Evolutionary conservation across 2,797 vertebrate genomes (phyloP).

Genomic region (Etheostoma perlongum): DNA sequence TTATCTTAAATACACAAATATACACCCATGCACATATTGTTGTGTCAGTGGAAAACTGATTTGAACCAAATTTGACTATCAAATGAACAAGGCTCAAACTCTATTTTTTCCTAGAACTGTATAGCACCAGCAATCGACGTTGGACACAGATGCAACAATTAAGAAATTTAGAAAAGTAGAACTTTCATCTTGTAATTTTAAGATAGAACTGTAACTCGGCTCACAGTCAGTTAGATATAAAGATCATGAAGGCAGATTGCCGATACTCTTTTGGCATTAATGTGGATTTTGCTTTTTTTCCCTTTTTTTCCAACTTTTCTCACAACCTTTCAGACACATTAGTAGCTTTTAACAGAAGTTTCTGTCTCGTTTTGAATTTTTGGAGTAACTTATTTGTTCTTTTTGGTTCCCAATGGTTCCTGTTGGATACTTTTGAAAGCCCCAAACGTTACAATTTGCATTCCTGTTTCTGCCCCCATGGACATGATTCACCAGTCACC

Average conservation of each 20-base stretch:
- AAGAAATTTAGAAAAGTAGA: not conserved
- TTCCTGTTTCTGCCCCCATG: not conserved
- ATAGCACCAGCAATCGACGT: not conserved
- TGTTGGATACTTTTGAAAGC: not conserved
- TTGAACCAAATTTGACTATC: slow-evolving; percentile 9
- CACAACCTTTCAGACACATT: not conserved
- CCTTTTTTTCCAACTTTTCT: not conserved
- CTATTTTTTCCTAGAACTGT: not conserved
- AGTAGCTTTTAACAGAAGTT: not conserved
- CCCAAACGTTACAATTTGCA: too few relatives aligned
- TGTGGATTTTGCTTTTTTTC: not conserved
- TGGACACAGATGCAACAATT: not conserved
- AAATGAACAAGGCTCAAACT: not conserved
- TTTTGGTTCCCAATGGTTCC: not conserved
- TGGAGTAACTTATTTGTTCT: not conserved
- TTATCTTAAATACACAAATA: not conserved
- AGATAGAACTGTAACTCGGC: not conserved
- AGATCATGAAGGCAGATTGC: not conserved
- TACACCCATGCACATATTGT: not conserved
- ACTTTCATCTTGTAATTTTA: not conserved
- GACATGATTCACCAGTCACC: not conserved
- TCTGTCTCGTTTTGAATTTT: not conserved
- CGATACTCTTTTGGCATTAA: not conserved
- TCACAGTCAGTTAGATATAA: not conserved
- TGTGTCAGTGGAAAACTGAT: not conserved